Conservation (phyloP, 2,797 vertebrate genomes). For the Micrastur ruficollis region DNA sequence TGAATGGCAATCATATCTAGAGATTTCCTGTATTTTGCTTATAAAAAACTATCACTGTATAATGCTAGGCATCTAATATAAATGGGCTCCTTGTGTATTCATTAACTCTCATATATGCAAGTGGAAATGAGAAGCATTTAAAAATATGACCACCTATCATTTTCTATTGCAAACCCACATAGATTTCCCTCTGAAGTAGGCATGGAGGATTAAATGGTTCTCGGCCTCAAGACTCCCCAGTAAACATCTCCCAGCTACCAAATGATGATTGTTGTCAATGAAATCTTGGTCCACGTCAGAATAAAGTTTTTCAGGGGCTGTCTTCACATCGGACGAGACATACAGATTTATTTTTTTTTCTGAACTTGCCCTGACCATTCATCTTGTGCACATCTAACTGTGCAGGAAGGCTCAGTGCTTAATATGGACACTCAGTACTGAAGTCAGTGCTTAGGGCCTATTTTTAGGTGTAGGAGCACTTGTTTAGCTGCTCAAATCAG, state of each 20-base stretch:
- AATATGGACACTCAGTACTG: background rate
- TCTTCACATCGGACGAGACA: background rate
- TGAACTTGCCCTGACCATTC: background rate
- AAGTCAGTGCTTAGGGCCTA: background rate
- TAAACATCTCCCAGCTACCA: background rate
- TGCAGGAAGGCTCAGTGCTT: background rate
- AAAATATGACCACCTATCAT: background rate
- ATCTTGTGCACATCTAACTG: background rate
- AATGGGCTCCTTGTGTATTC: background rate
- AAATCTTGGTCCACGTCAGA: background rate
- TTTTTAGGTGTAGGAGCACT: background rate
- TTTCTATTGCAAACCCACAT: background rate
- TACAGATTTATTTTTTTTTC: background rate
- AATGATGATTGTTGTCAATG: background rate
- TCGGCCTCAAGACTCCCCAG: accelerated
- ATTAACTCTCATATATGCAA: background rate
- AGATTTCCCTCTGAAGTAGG: background rate
- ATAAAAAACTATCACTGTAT: background rate
- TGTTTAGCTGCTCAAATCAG: background rate
- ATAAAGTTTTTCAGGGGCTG: accelerated
- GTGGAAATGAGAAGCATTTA: background rate
- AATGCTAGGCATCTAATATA: background rate
- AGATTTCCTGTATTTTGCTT: background rate
- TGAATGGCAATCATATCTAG: background rate
- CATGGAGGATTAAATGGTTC: background rate